A percentile compares a stretch with the other conserved stretches of the same genome.
Conservation (phyloP, 2,888 invertebrate species). For the Epinotia nisella region DNA sequence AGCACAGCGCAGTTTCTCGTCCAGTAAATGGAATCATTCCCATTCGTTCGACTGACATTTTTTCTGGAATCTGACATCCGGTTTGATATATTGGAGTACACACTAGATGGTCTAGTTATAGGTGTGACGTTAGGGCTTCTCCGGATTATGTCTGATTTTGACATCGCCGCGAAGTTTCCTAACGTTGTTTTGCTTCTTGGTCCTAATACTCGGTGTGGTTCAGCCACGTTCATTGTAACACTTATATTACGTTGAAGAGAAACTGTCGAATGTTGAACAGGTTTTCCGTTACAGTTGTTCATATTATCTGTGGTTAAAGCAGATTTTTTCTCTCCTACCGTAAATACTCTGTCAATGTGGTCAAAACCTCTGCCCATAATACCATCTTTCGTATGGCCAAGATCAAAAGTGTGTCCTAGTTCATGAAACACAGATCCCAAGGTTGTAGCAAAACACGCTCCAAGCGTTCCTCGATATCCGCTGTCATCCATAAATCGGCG, state of each 20-base stretch:
- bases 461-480: conserved; percentile 93
- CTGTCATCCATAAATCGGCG: conserved; percentile 94
- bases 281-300: conserved; percentile 85
- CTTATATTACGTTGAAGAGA: conserved; percentile 85
- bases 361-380: conserved; percentile 97
- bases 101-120: conserved; percentile 81
- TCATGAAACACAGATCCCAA: conserved; percentile 97
- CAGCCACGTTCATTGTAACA: conserved; percentile 86
- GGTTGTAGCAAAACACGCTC: conserved; percentile 95
- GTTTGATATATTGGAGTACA: conserved; percentile 79
- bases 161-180: conserved; percentile 80
- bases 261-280: conserved; percentile 86
- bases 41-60: conserved; percentile 72
- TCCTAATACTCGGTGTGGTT: conserved; percentile 78
- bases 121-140: conserved; percentile 81
- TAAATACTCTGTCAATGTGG: conserved; percentile 91
- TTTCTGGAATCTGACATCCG: conserved; percentile 77
- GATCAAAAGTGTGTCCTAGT: conserved; percentile 96
- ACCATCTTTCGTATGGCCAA: conserved; percentile 95
- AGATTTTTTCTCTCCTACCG: conserved; percentile 84
- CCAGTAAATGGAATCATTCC: conserved; percentile 85
- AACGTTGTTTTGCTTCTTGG: conserved; percentile 82
- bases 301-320: conserved; percentile 79
- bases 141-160: conserved; percentile 76
- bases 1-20: conserved; percentile 87